A percentile compares a stretch with the other conserved stretches of the same genome.
These are phyloP conservation scores for Dynastes grantii DNA, from an alignment of 2,888 invertebrate genomes.

Conservation along the genomic window DNA sequence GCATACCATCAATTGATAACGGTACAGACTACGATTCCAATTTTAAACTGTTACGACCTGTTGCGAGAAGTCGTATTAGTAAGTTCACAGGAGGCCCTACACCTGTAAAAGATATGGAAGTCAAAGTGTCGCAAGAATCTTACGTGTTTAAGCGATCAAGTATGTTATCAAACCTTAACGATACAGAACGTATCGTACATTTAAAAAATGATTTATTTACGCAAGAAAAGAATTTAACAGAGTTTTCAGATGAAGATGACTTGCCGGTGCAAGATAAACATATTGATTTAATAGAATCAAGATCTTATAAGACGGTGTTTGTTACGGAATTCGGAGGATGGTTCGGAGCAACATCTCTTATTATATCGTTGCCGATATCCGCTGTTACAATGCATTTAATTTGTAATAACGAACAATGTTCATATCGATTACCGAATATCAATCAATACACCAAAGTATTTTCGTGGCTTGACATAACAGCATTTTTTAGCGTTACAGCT, in stretches of 20 bases:
- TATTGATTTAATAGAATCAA: slow-evolving; percentile 49
- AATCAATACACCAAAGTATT: slow-evolving; percentile 63
- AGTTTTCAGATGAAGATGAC: slow-evolving; percentile 69
- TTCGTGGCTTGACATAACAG: slow-evolving; percentile 66
- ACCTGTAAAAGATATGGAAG: slow-evolving; percentile 30
- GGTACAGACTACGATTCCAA: slow-evolving; percentile 55
- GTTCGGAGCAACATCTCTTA: slow-evolving; percentile 46
- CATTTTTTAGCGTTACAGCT: slow-evolving; percentile 69
- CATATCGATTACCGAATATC: slow-evolving; percentile 66
- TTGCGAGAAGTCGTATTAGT: slow-evolving; percentile 63
- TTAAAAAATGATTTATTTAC: slow-evolving; percentile 61
- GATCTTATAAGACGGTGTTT: slow-evolving; percentile 39
- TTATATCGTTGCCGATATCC: slow-evolving; percentile 42
- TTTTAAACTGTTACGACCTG: slow-evolving; percentile 61
- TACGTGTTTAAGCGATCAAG: slow-evolving; percentile 55
- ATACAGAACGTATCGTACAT: slow-evolving; percentile 64
- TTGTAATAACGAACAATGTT: slow-evolving; percentile 71
- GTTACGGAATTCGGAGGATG: slow-evolving; percentile 48
- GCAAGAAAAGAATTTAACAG: slow-evolving; percentile 63
- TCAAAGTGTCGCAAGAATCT: background rate
- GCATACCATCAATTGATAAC: slow-evolving; percentile 47
- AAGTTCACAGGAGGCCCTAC: slow-evolving; percentile 55
- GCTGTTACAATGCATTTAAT: slow-evolving; percentile 55
- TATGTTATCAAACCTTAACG: slow-evolving; percentile 61
- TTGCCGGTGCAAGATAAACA: slow-evolving; percentile 22